Conservation (phyloP, 53 echinoderm and acorn worm species). For the Actinopyga echinites region DNA sequence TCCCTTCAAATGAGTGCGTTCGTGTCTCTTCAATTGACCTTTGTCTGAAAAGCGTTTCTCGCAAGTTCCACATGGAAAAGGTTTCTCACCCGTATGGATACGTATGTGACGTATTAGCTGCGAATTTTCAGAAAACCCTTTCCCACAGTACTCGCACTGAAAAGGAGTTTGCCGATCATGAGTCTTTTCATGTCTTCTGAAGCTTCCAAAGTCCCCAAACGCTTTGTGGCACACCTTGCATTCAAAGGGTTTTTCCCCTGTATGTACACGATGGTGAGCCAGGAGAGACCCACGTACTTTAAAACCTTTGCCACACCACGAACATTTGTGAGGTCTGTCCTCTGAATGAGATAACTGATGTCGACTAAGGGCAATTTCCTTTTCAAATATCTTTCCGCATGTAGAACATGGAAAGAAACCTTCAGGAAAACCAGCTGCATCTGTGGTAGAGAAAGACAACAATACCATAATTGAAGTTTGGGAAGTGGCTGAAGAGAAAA, state of each 20-base stretch:
- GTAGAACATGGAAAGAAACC: not conserved
- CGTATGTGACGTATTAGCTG: not conserved
- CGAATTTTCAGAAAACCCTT: slow-evolving; percentile 16
- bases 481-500: no score
- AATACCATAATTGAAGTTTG: no score
- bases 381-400: not conserved
- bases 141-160: slow-evolving; percentile 6
- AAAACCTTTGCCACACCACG: not conserved
- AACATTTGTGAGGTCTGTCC: slow-evolving; percentile 16
- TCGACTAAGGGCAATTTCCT: not conserved
- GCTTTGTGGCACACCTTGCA: not conserved
- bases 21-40: slow-evolving; percentile 28
- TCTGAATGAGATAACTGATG: not conserved
- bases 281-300: not conserved
- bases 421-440: no score
- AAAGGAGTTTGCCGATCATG: slow-evolving; percentile 8
- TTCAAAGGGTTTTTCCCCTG: slow-evolving; percentile 9
- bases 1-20: slow-evolving; percentile 6
- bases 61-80: not conserved
- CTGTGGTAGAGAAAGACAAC: no score
- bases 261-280: slow-evolving; percentile 1
- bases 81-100: slow-evolving; percentile 35
- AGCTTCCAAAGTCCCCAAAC: not conserved
- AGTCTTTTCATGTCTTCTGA: slow-evolving; percentile 35
- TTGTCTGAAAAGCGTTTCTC: slow-evolving; percentile 21